Evolutionary conservation across 2,797 vertebrate species (phyloP), one percentile per base, ranked within the genome.

Genomic region (Notolepis coatsorum): DNA sequence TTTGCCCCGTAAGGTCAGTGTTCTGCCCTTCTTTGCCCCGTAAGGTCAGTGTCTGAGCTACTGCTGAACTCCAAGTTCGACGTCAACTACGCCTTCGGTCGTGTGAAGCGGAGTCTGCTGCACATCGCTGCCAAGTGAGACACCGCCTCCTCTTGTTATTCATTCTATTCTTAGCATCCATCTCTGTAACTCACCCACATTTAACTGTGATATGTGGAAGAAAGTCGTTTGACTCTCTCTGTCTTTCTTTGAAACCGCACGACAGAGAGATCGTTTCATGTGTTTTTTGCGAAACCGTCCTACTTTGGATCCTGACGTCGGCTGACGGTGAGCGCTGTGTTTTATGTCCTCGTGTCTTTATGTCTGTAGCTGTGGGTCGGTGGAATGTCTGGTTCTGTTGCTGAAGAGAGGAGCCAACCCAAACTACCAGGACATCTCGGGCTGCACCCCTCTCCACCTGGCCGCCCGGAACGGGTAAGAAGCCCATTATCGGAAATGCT

Each of bases 121-220:
- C 97, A 99, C 79, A 99, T 99, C 64, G 98, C 98, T 84, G 97
- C 98, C 85, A 99, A 99, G 98, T 99, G 96, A 95, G 93, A 81
- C 41, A 20, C 13, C 31, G 15, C 7, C 28, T 17, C 3, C 13
- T 8, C 3, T 28, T 7, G 5, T n/a, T 24, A 39, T 33, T 33
- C 5, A 4, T 20, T 47, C 21, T 20, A 43, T 53, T 45, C 8
- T 30, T 49, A 42, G 25, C 15, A 33, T 13, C 20, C 28, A 12
- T 18, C 15, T n/a, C 12, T 30, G 13, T 37, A 37, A 12, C 15
- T 10, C 10, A 37, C 12, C 12, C 12, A 35, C 12, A 35, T 35
- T 35, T 33, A 12, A 33, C 7, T 33, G 12, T 6, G 21, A 39
- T 38, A n/a, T n/a, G 35, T 18, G 9, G 13, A 41, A 41, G 12